phyloP scores from a whole-genome alignment of 2,797 vertebrate species.

The Sebastes itinus region DNA sequence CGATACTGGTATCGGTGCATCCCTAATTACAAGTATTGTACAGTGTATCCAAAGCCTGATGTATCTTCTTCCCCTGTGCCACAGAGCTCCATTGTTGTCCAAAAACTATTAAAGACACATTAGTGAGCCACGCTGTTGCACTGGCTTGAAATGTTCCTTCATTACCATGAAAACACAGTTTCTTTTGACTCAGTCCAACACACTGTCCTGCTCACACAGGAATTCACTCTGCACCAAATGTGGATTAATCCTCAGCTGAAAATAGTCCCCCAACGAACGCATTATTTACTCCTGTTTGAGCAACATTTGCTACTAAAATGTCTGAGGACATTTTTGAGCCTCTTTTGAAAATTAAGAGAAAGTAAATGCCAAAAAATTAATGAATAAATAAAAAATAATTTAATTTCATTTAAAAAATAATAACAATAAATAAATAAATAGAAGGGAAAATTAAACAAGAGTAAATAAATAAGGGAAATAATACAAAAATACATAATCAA shows the following conservation, averaged over 20 bases:
- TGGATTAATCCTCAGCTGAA: background rate
- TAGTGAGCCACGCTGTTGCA: background rate
- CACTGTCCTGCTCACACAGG: background rate
- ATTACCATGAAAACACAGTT: background rate
- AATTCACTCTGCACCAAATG: background rate
- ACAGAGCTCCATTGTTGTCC: background rate
- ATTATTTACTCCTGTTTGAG: background rate
- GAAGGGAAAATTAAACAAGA: too few species aligned
- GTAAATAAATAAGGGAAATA: too few species aligned
- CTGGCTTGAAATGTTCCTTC: background rate
- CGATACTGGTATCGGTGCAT: too few species aligned
- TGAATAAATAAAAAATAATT: too few species aligned
- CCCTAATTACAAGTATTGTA: background rate
- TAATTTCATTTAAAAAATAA: fast-evolving
- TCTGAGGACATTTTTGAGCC: too few species aligned
- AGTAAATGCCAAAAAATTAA: too few species aligned
- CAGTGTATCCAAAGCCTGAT: background rate
- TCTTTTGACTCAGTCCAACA: background rate
- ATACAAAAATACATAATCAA: too few species aligned
- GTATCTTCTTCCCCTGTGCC: background rate
- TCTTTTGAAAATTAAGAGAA: too few species aligned
- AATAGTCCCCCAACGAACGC: background rate
- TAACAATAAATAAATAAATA: too few species aligned
- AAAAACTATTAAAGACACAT: background rate
- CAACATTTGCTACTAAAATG: too few species aligned